phyloP scores from a whole-genome alignment of 2,797 vertebrate species.

The Vultur gryphus region DNA sequence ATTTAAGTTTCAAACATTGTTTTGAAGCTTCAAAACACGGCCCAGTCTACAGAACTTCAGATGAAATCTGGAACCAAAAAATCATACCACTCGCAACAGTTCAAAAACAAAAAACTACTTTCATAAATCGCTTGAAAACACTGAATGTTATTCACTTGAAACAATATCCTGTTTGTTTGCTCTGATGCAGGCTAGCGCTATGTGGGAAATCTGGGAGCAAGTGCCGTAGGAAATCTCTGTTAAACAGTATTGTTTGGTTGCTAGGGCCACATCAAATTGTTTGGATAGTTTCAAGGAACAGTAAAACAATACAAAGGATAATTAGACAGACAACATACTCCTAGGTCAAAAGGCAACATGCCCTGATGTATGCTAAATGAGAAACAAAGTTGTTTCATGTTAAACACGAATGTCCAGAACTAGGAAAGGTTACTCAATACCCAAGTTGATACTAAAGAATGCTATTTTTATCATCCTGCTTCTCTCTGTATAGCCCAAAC shows the following conservation, averaged over 20 bases:
- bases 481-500: background rate
- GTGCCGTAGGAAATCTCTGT: slow-evolving; percentile 38
- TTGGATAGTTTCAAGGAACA: slow-evolving; percentile 49
- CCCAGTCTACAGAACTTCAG: background rate
- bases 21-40: background rate
- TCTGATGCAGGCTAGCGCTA: slow-evolving; percentile 18
- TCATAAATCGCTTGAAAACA: slow-evolving; percentile 44
- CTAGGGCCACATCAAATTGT: slow-evolving; percentile 50
- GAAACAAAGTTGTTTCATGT: background rate
- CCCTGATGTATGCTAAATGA: background rate
- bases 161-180: slow-evolving; percentile 70
- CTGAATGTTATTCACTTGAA: slow-evolving; percentile 50
- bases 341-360: background rate
- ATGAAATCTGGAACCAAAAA: slow-evolving; percentile 29
- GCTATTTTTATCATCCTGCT: background rate
- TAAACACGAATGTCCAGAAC: background rate
- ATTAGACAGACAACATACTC: slow-evolving; percentile 12
- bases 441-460: background rate
- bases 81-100: background rate
- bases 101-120: slow-evolving; percentile 43
- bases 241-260: slow-evolving; percentile 59
- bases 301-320: slow-evolving; percentile 54
- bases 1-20: background rate
- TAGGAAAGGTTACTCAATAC: background rate
- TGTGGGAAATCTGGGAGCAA: slow-evolving; percentile 58